Evolutionary conservation across 1,140 invertebrate species (phyloP).

Genomic region (Caerostris extrusa): DNA sequence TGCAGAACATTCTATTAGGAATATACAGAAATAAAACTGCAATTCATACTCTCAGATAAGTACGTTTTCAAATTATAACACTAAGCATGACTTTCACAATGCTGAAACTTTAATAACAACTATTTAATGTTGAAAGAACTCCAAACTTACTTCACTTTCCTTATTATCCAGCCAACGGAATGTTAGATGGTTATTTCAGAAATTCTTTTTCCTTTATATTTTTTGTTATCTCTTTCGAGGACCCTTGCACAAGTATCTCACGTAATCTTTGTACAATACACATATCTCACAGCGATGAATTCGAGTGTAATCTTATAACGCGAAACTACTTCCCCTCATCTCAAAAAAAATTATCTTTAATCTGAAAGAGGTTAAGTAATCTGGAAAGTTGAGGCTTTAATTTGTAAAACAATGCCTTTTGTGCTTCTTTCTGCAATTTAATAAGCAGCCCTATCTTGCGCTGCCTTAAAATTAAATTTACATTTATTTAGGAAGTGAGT

Average conservation of each 20-base stretch:
- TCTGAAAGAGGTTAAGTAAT: conserved; percentile 29
- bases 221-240: background rate
- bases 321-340: background rate
- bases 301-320: conserved; percentile 45
- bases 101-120: background rate
- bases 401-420: conserved; percentile 24
- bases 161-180: background rate
- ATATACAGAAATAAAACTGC: no score
- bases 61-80: no score
- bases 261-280: conserved; percentile 36
- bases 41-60: no score
- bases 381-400: conserved; percentile 1
- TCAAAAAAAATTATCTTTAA: conserved; percentile 43
- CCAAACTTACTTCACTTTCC: background rate
- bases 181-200: background rate
- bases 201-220: background rate
- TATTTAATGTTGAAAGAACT: background rate
- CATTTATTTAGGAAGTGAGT: background rate
- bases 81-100: background rate
- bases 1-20: no score
- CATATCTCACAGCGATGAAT: background rate
- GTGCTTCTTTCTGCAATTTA: background rate
- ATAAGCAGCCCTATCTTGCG: background rate
- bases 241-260: background rate
- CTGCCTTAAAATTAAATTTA: conserved; percentile 10